Evolutionary conservation across 2,888 invertebrate genomes (phyloP), one percentile per base, ranked within the genome.

Genomic region (Oxyscelio sp.): DNA sequence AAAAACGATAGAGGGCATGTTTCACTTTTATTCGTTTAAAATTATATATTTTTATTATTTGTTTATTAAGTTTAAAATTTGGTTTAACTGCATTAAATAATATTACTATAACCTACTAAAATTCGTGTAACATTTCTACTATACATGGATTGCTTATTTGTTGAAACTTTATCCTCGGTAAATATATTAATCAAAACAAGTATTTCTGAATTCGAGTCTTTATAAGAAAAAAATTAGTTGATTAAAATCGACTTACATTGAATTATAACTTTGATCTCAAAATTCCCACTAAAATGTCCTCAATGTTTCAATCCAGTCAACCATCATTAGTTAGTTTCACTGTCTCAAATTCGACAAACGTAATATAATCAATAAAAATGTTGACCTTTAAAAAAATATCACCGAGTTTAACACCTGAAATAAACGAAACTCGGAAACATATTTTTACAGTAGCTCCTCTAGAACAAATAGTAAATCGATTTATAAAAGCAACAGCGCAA

Each of bases 371-470:
- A 17, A 38, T 58, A 17, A 38, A 38, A 19, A n/a, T n/a, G n/a
- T n/a, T n/a, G n/a, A n/a, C n/a, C n/a, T 5, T 5, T 40, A 2
- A 40, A 40, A 40, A 40, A 40, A 15, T 40, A 40, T n/a, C 40
- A 40, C 4, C 40, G 40, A 22, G 70, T 34, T 68, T 70, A 56
- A 27, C 66, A 66, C 66, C 38, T 40, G 54, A 6, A 19, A 34
- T n/a, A 4, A 19, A 34, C 11, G 34, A n/a, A 43, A 61, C n/a
- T 17, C 2, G n/a, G 15, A 2, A 45, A 27, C 61, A 61, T 45
- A 61, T 40, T 61, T 45, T 22, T 17, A 34, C 21, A 34, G 1
- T 22, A n/a, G 0, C 8, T 56, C 21, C n/a, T 11, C 40, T 40
- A 38, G 22, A 0, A 43, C 24, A 21, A 45, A 24, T 0, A 6